Percentiles rank a stretch among this genome's conserved stretches.
phyloP scores from a whole-genome alignment of 92 coral and sea anemone species.

The Plumapathes pennacea region DNA sequence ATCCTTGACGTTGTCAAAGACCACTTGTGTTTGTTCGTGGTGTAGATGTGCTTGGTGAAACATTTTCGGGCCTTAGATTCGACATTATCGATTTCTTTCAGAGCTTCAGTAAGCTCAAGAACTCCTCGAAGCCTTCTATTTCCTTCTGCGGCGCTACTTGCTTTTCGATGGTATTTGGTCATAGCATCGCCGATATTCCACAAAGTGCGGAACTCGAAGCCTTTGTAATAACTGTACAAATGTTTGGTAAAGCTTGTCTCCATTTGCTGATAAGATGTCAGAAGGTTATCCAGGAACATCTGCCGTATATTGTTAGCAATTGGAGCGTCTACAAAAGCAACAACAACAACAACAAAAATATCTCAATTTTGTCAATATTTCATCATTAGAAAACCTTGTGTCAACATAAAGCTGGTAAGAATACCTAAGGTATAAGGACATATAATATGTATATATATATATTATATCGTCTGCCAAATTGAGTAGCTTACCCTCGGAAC shows the following conservation, averaged over 20 bases:
- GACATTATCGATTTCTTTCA: too few species aligned
- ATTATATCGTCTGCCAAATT: too few species aligned
- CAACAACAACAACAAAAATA: too few species aligned
- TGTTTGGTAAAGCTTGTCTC: background rate
- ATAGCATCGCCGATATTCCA: background rate
- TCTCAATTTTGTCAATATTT: too few species aligned
- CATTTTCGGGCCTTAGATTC: background rate
- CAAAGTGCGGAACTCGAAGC: background rate
- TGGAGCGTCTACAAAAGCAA: background rate
- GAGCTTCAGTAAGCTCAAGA: background rate
- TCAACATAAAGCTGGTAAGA: too few species aligned
- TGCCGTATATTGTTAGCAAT: background rate
- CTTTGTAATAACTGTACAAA: background rate
- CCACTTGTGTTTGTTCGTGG: background rate
- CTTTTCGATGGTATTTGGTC: background rate
- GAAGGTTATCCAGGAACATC: conserved; percentile 1
- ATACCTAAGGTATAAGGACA: too few species aligned
- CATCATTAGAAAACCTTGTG: too few species aligned
- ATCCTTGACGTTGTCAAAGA: background rate
- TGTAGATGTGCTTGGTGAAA: background rate
- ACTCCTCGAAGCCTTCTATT: conserved; percentile 1
- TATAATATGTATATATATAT: too few species aligned
- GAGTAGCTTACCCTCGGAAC: conserved; percentile 1
- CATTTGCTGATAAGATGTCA: background rate
- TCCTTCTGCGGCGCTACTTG: conserved; percentile 2